phyloP scores from a whole-genome alignment of 2,888 invertebrate genomes.

The Colletes collaris region DNA sequence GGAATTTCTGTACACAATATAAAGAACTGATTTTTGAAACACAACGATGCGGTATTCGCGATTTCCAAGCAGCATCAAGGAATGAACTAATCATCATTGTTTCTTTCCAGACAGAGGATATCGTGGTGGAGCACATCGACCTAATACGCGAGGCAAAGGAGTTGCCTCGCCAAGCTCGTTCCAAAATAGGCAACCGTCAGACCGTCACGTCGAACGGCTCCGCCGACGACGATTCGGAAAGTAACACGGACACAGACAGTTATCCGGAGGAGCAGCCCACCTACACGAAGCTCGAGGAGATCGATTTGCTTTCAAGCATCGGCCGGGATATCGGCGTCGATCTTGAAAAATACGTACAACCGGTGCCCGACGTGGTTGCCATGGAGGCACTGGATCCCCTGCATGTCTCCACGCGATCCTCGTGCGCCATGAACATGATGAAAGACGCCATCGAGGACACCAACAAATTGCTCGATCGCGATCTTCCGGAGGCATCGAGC shows the following conservation, averaged over 20 bases:
- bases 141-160: conserved; percentile 79
- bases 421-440: conserved; percentile 39
- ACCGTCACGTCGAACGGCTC: conserved; percentile 58
- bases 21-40: no score
- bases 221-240: conserved; percentile 68
- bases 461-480: conserved; percentile 77
- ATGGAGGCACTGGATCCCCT: conserved; percentile 73
- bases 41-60: no score
- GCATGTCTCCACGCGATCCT: conserved; percentile 50
- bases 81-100: conserved; percentile 2
- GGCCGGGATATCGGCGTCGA: conserved; percentile 78
- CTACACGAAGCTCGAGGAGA: conserved; percentile 78
- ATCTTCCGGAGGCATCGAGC: conserved; percentile 77
- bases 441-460: conserved; percentile 72
- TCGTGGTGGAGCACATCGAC: conserved; percentile 77
- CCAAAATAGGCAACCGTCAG: conserved; percentile 73
- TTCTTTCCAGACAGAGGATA: conserved; percentile 68
- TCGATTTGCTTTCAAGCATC: conserved; percentile 80
- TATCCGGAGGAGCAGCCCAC: conserved; percentile 72
- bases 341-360: conserved; percentile 80
- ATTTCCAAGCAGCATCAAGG: no score
- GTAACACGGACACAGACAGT: conserved; percentile 68
- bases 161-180: conserved; percentile 67
- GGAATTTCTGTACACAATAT: no score
- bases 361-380: conserved; percentile 81